These are phyloP conservation scores for Chironomus riparius DNA, from an alignment of 2,888 invertebrate species.

Conservation along the genomic window DNA sequence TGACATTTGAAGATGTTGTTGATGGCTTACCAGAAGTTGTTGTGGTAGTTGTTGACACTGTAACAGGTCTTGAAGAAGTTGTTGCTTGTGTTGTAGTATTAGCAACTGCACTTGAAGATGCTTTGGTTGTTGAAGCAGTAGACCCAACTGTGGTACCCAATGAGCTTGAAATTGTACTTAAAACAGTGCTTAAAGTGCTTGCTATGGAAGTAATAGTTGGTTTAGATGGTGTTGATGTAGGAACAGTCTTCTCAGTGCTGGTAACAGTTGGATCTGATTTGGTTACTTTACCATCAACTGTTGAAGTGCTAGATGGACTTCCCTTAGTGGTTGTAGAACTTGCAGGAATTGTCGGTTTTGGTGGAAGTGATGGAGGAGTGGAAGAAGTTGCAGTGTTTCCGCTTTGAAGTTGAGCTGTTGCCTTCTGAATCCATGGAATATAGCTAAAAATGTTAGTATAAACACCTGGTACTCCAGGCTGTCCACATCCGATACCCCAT, in stretches of 20 bases:
- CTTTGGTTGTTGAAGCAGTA: not conserved
- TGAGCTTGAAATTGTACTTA: not conserved
- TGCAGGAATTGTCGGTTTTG: not conserved
- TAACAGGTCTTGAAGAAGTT: no score
- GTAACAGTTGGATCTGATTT: not conserved
- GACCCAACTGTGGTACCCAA: not conserved
- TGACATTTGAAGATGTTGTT: no score
- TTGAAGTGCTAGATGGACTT: not conserved
- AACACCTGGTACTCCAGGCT: slow-evolving; percentile 58
- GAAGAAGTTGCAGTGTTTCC: not conserved
- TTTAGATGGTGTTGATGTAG: not conserved
- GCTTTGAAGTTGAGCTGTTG: slow-evolving; percentile 20
- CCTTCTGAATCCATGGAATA: slow-evolving; percentile 55
- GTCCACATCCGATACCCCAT: slow-evolving; percentile 44
- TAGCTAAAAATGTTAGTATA: slow-evolving; percentile 65
- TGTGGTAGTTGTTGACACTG: no score
- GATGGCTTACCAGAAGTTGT: no score
- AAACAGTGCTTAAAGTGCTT: not conserved
- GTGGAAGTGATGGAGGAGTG: not conserved
- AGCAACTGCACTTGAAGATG: not conserved
- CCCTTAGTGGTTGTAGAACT: not conserved
- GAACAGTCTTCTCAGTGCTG: not conserved
- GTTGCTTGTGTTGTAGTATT: no score
- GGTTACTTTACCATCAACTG: no score
- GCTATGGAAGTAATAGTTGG: not conserved